Evolutionary conservation across 1,140 invertebrate genomes (phyloP), one percentile per base, ranked within the genome.

Genomic region (Tenebrio molitor): DNA sequence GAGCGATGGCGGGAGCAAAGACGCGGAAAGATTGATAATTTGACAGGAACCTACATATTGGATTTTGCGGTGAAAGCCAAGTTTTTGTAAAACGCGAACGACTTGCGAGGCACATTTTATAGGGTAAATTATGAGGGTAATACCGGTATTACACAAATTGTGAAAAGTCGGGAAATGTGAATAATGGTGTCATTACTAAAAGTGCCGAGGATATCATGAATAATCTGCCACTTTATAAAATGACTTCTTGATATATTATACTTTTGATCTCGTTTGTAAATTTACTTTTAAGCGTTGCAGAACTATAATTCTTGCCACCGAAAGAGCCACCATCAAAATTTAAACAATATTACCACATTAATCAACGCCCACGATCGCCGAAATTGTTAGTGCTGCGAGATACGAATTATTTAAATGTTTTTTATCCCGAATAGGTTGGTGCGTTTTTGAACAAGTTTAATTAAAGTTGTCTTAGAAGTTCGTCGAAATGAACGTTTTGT

Each of bases 181-280:
- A 76, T 67, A 76, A 76, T 73, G 74, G 62, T 41, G 66, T 76
- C 72, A 71, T 73, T 76, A 76, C 46, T 16, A 39, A 64, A 73
- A 76, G 72, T 76, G 74, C 41, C 67, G 71, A 65, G 53, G 68
- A 73, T 73, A 73, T 76, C 71, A 66, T 72, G 74, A 67, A 76
- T 76, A 70, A 76, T 76, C 71, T 72, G 68, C 71, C 74, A 76
- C 74, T 76, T 76, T 73, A 76, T 73, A 73, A 73, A 76, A 76
- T 76, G 71, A 76, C 71, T 76, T 73, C 68, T 70, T 76, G 74
- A 76, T 73, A 73, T 76, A 76, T 76, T 64, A 53, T 70, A 63
- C 46, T 67, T 71, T 73, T 76, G 74, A 76, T 75, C 74, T 44
- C 65, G 64, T 58, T 69, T 58, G 63, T 67, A 68, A 65, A 65